A percentile compares a stretch with the other conserved stretches of the same genome.
These are phyloP conservation scores for Argyresthia goedartella DNA, from an alignment of 2,888 invertebrate genomes.

Conservation along the genomic window DNA sequence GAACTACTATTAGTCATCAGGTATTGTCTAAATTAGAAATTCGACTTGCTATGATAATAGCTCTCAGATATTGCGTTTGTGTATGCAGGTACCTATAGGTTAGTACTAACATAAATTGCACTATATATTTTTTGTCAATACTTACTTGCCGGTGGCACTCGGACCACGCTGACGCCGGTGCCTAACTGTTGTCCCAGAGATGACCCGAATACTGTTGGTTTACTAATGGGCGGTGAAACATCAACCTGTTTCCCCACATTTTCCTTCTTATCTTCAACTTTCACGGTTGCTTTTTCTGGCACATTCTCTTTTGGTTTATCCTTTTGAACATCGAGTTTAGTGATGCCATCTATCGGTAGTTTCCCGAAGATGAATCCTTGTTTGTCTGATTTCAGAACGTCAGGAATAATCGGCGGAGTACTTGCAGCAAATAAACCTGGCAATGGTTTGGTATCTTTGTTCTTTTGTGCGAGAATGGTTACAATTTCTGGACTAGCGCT, in stretches of 20 bases:
- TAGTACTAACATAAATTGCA: no score
- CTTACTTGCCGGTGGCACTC: no score
- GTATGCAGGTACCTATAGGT: no score
- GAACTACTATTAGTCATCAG: no score
- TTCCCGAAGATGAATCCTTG: neutral
- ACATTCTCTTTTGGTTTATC: constrained; percentile 38
- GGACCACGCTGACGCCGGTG: no score
- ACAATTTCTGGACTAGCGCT: constrained; percentile 9
- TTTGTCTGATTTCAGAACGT: constrained; percentile 2
- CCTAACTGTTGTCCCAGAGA: no score
- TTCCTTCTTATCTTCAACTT: constrained; percentile 24
- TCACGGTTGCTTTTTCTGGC: constrained; percentile 19
- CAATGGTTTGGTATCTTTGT: constrained; percentile 31
- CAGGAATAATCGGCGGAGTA: constrained; percentile 25
- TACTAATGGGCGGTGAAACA: neutral
- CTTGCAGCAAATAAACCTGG: constrained; percentile 32
- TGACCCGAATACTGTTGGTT: neutral
- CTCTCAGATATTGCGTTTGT: no score
- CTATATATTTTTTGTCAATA: no score
- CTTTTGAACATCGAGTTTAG: constrained; percentile 2
- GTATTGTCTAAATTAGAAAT: constrained; percentile 5
- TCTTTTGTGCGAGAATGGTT: constrained; percentile 17
- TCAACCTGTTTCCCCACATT: constrained; percentile 20
- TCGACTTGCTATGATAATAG: no score
- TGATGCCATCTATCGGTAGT: constrained; percentile 1